A percentile compares a stretch with the other conserved stretches of the same genome.
phyloP scores from a whole-genome alignment of 2,113 vertebrate genomes.

The Larimichthys polyactis region DNA sequence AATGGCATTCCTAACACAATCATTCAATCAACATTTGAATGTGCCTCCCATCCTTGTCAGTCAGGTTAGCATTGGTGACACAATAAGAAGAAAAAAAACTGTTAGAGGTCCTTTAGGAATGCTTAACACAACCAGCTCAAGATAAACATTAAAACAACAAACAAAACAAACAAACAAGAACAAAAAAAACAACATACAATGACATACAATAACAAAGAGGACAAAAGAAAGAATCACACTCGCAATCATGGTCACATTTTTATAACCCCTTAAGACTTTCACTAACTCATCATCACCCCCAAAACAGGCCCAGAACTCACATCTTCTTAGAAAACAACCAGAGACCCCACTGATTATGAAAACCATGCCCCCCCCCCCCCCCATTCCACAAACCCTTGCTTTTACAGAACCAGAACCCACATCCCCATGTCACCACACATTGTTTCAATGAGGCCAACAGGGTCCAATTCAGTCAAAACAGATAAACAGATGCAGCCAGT shows the following conservation, averaged over 20 bases:
- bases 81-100: not conserved
- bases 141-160: not conserved
- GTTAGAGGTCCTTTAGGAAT: not conserved
- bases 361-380: slow-evolving; percentile 5
- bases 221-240: not conserved
- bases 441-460: slow-evolving; percentile 49
- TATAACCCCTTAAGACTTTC: not conserved
- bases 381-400: slow-evolving; percentile 17
- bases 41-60: not conserved
- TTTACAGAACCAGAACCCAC: slow-evolving; percentile 54
- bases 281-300: not conserved
- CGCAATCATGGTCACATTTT: not conserved
- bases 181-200: not conserved
- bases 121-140: not conserved
- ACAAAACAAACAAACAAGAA: no score
- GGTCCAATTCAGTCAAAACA: slow-evolving; percentile 22
- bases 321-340: not conserved
- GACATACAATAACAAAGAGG: not conserved
- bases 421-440: slow-evolving; percentile 41
- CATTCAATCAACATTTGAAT: not conserved
- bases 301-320: slow-evolving; percentile 13
- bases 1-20: not conserved
- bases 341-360: not conserved
- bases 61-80: slow-evolving; percentile 21
- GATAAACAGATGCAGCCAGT: slow-evolving; percentile 45